Conservation (phyloP, 2,888 invertebrate species). For the Drosophila birchii region DNA sequence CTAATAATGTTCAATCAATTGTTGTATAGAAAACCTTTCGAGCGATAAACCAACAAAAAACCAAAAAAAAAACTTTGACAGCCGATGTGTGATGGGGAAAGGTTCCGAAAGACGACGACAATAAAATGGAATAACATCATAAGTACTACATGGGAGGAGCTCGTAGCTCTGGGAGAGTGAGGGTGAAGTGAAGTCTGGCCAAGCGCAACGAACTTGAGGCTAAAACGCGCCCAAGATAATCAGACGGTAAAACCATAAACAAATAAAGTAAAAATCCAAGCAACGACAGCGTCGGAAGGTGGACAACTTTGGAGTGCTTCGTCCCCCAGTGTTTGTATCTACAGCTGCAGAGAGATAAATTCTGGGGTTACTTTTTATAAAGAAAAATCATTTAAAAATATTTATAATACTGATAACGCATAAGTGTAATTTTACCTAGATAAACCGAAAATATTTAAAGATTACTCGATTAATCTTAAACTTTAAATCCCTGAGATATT, state of each 20-base stretch:
- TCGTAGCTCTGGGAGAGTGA: constrained; percentile 8
- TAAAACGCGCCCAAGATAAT: constrained; percentile 77
- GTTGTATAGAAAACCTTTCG: constrained; percentile 62
- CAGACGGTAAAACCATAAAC: constrained; percentile 76
- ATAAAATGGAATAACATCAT: constrained; percentile 74
- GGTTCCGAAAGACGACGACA: constrained; percentile 52
- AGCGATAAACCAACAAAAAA: constrained; percentile 69
- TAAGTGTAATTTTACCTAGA: accelerated
- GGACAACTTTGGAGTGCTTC: constrained; percentile 47
- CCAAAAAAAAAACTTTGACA: constrained; percentile 58
- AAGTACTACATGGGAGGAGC: constrained; percentile 53
- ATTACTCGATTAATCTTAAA: neutral
- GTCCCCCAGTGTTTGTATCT: constrained; percentile 24
- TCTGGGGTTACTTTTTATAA: no score
- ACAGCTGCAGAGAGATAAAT: constrained; percentile 14
- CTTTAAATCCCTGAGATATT: neutral
- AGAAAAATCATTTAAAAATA: neutral
- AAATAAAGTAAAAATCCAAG: constrained; percentile 71
- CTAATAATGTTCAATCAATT: constrained; percentile 79
- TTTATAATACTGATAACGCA: neutral
- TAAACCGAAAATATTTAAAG: neutral
- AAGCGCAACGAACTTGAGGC: constrained; percentile 78
- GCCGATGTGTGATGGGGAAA: constrained; percentile 33
- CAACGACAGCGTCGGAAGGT: constrained; percentile 50
- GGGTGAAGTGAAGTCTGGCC: constrained; percentile 56